Percentiles rank a stretch among this genome's conserved stretches.
Conservation (phyloP, 2,888 invertebrate genomes). For the Brachyopa scutellaris region DNA sequence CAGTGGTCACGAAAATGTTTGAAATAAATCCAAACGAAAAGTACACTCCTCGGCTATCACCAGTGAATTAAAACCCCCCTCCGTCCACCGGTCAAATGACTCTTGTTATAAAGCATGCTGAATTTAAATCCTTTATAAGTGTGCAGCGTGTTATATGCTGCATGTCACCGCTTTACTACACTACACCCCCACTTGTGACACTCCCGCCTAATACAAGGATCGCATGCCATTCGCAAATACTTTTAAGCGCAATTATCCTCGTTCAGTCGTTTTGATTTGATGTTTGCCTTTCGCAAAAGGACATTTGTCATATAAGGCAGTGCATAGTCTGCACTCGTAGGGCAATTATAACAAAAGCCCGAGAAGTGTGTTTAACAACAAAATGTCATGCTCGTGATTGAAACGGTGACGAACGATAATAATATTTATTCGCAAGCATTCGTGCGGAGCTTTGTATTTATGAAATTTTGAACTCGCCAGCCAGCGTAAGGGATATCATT, state of each 20-base stretch:
- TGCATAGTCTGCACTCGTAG: slow-evolving; percentile 34
- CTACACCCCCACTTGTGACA: slow-evolving; percentile 10
- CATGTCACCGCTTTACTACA: slow-evolving; percentile 14
- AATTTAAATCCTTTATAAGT: slow-evolving; percentile 35
- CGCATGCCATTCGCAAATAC: slow-evolving; percentile 66
- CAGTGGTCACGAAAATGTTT: too few relatives aligned
- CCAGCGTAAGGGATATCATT: slow-evolving; percentile 16
- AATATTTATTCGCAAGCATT: slow-evolving; percentile 58
- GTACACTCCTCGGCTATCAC: too few relatives aligned
- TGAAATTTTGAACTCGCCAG: too few relatives aligned
- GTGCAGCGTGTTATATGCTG: not conserved
- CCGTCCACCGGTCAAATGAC: slow-evolving; percentile 5
- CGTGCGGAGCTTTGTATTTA: slow-evolving; percentile 12
- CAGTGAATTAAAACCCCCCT: too few relatives aligned
- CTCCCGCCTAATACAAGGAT: slow-evolving; percentile 58
- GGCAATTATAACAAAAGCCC: slow-evolving; percentile 57
- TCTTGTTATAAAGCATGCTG: slow-evolving; percentile 36
- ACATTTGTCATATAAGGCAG: slow-evolving; percentile 65
- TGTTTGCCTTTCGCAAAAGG: slow-evolving; percentile 66
- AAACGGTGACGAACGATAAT: slow-evolving; percentile 54
- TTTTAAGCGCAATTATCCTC: slow-evolving; percentile 65
- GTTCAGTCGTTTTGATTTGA: slow-evolving; percentile 61
- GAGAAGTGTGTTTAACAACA: slow-evolving; percentile 52
- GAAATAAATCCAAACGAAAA: too few relatives aligned
- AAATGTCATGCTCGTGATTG: slow-evolving; percentile 68